Evolutionary conservation across 2,113 vertebrate genomes (phyloP).

Genomic region (Gymnogyps californianus): DNA sequence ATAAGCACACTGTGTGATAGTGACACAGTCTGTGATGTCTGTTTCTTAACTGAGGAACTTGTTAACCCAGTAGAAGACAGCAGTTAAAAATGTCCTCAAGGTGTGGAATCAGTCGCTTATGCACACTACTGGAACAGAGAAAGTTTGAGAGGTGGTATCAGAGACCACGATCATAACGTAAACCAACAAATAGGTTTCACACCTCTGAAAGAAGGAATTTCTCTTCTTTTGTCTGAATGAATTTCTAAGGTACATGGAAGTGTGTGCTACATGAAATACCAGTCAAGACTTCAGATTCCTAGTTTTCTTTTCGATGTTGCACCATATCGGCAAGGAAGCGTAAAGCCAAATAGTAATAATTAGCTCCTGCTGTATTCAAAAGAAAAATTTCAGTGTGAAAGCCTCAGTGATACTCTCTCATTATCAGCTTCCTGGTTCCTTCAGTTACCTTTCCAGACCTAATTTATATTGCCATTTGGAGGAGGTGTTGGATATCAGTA

Average conservation of each 20-base stretch:
- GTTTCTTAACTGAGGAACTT: not conserved
- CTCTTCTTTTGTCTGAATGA: not conserved
- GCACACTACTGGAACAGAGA: not conserved
- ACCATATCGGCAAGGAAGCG: fast-evolving
- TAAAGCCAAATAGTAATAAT: not conserved
- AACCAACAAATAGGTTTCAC: not conserved
- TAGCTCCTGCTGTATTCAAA: not conserved
- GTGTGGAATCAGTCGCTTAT: not conserved
- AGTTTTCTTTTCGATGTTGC: not conserved
- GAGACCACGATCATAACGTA: not conserved
- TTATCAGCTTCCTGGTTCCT: not conserved
- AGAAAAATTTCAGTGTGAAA: not conserved
- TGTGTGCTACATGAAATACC: not conserved
- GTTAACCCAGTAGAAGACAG: not conserved
- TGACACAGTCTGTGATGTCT: not conserved
- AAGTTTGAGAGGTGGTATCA: not conserved
- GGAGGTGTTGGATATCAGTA: not conserved
- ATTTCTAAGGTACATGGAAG: not conserved
- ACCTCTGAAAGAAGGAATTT: not conserved
- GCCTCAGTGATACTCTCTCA: not conserved
- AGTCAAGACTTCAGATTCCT: not conserved
- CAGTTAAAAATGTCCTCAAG: not conserved
- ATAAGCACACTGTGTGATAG: not conserved
- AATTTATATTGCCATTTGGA: not conserved
- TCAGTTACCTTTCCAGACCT: not conserved